These are phyloP conservation scores for Sciurus carolinensis DNA, from an alignment of 2,797 vertebrate genomes.

Conservation along the genomic window DNA sequence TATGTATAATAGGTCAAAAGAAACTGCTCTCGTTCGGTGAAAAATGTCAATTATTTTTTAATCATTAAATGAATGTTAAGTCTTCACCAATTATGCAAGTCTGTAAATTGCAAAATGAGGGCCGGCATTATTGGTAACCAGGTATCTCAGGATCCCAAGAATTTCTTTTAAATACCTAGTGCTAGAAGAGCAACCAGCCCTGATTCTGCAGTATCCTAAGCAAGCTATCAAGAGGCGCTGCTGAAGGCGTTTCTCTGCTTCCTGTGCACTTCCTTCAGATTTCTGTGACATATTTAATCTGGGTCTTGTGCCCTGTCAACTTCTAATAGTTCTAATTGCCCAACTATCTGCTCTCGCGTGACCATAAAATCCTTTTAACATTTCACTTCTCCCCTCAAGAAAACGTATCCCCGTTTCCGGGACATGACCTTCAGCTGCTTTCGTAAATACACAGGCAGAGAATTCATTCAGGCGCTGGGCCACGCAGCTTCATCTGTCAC, in stretches of 20 bases:
- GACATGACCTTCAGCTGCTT: conserved; percentile 87
- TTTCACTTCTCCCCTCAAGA: conserved; percentile 87
- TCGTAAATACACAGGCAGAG: conserved; percentile 84
- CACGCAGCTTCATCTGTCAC: conserved; percentile 83
- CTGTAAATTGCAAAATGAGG: conserved; percentile 46
- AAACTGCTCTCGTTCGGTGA: background rate
- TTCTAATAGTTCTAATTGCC: conserved; percentile 90
- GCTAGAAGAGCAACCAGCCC: conserved; percentile 14
- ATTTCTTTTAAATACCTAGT: conserved; percentile 47
- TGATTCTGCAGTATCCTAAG: conserved; percentile 54
- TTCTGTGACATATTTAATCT: conserved; percentile 87
- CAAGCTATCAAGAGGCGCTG: conserved; percentile 79
- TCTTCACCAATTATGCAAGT: conserved; percentile 17
- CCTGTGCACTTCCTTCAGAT: conserved; percentile 82
- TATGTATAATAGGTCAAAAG: background rate
- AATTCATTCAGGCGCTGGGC: conserved; percentile 77
- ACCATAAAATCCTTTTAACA: conserved; percentile 89
- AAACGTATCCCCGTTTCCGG: conserved; percentile 87
- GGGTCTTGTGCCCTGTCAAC: conserved; percentile 86
- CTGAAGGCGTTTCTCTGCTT: conserved; percentile 85
- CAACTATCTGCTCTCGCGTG: conserved; percentile 85
- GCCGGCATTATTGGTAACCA: conserved; percentile 62
- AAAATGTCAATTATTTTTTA: conserved; percentile 73
- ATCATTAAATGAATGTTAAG: conserved; percentile 30
- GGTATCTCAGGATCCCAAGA: conserved; percentile 74